Percentiles rank a stretch among this genome's conserved stretches.
phyloP scores from a whole-genome alignment of 1,140 invertebrate species.

The Meloidogyne floridensis region DNA sequence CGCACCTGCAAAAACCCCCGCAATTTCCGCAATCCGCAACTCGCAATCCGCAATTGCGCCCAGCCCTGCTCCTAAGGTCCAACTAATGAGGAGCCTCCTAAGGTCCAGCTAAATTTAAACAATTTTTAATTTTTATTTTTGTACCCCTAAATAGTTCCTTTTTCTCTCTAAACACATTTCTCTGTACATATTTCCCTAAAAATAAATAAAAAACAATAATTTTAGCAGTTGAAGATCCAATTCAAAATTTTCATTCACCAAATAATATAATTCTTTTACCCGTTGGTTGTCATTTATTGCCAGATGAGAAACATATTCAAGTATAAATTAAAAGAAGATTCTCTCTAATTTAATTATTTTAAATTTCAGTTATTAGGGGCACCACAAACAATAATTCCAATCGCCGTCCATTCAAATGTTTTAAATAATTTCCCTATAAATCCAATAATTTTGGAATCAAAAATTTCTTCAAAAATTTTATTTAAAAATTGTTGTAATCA shows the following conservation, averaged over 20 bases:
- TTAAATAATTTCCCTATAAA: slow-evolving; percentile 11
- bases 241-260: slow-evolving; percentile 12
- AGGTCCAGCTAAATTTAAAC: too few relatives aligned
- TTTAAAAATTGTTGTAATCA: slow-evolving; percentile 1
- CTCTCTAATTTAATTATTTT: neutral
- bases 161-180: too few relatives aligned
- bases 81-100: too few relatives aligned
- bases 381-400: slow-evolving; percentile 34
- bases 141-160: too few relatives aligned
- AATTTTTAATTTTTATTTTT: too few relatives aligned
- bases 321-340: neutral
- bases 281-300: slow-evolving; percentile 19
- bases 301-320: slow-evolving; percentile 27
- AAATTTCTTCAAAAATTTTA: neutral
- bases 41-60: too few relatives aligned
- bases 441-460: slow-evolving; percentile 16
- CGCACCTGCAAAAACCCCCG: too few relatives aligned
- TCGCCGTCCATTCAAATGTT: slow-evolving; percentile 20
- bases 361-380: slow-evolving; percentile 12
- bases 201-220: too few relatives aligned
- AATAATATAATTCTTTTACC: slow-evolving; percentile 28
- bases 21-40: too few relatives aligned
- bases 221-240: neutral
- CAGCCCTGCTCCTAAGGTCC: too few relatives aligned
- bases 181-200: too few relatives aligned